phyloP scores from a whole-genome alignment of 2,113 vertebrate species.

The Microcebus murinus region DNA sequence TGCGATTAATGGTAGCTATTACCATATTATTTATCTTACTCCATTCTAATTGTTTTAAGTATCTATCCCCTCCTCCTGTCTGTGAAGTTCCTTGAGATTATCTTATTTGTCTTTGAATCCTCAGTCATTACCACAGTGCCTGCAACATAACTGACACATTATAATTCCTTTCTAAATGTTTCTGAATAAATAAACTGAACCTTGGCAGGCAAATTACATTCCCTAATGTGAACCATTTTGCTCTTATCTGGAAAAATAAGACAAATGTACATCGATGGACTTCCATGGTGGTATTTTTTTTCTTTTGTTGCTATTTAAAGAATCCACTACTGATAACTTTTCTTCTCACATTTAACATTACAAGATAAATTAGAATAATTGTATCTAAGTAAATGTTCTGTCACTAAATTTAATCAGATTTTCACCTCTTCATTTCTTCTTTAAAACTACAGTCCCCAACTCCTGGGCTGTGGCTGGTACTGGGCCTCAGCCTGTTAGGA shows the following conservation, averaged over 20 bases:
- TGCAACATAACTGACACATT: neutral
- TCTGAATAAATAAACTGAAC: conserved; percentile 17
- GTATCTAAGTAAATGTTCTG: conserved; percentile 9
- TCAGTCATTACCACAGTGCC: neutral
- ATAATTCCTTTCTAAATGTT: conserved; percentile 45
- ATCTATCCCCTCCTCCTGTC: neutral
- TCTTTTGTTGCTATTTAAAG: conserved; percentile 10
- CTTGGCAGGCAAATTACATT: neutral
- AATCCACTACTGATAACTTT: neutral
- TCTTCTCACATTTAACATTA: neutral
- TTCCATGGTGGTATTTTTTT: neutral
- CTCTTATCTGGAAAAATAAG: conserved; percentile 42
- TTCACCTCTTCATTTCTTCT: neutral
- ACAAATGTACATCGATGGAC: neutral
- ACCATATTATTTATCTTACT: neutral
- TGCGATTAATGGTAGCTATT: neutral
- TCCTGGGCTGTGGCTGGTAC: no score
- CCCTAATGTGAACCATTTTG: neutral
- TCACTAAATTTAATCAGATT: neutral
- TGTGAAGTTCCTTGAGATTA: conserved; percentile 1
- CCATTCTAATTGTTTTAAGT: neutral
- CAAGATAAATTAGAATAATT: conserved; percentile 26
- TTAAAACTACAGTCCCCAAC: neutral
- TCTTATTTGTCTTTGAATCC: neutral
- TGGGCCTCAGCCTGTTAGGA: no score